These are phyloP conservation scores for Sinella curviseta DNA, from an alignment of 1,140 invertebrate species.

Conservation along the genomic window DNA sequence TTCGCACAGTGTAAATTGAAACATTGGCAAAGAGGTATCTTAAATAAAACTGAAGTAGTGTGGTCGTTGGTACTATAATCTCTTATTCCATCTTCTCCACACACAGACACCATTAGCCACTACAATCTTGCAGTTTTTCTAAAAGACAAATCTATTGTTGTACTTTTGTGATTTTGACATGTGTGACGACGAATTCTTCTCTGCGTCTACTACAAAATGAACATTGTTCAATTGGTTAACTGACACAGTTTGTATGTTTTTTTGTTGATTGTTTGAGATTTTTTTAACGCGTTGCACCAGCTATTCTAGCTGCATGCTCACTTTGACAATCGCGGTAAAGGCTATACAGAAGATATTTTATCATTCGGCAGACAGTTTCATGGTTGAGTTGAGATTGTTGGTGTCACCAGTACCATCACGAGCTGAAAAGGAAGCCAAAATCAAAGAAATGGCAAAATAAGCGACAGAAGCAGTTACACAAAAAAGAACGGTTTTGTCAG, in stretches of 20 bases:
- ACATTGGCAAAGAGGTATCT: too few species aligned
- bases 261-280: neutral
- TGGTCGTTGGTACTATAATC: too few species aligned
- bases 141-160: neutral
- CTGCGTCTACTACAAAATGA: too few species aligned
- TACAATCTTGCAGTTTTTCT: neutral
- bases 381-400: neutral
- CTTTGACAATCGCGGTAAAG: neutral
- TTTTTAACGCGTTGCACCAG: neutral
- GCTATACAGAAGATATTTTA: neutral
- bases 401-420: neutral
- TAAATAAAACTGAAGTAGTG: too few species aligned
- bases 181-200: neutral
- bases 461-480: too few species aligned
- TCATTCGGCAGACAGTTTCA: neutral
- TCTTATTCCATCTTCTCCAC: too few species aligned
- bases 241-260: conserved; percentile 1
- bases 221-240: neutral
- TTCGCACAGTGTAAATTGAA: too few species aligned
- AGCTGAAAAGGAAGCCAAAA: too few species aligned
- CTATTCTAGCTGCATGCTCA: too few species aligned
- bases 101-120: too few species aligned
- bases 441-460: too few species aligned
- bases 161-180: neutral
- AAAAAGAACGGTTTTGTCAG: too few species aligned